Conservation (phyloP, 2,797 vertebrate species). For the Malacoraja senta region DNA sequence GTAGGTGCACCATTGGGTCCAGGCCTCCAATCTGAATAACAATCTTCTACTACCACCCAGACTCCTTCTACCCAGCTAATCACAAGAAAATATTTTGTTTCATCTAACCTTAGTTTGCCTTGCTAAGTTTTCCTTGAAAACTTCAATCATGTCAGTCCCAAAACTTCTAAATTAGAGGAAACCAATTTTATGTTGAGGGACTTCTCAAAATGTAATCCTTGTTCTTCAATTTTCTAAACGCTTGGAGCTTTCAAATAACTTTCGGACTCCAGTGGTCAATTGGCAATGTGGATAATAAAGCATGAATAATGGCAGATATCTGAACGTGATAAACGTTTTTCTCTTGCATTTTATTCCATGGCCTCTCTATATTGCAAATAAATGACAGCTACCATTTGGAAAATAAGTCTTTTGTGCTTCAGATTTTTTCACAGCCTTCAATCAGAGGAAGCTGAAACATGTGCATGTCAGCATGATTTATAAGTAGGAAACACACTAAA, state of each 20-base stretch:
- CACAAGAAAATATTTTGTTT: neutral
- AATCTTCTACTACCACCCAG: neutral
- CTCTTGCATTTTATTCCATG: neutral
- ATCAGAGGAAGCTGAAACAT: neutral
- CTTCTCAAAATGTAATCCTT: neutral
- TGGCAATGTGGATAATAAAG: neutral
- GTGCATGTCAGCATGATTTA: slow-evolving; percentile 19
- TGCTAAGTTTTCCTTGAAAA: too few species aligned
- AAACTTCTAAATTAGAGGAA: neutral
- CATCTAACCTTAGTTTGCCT: neutral
- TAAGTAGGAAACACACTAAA: slow-evolving; percentile 1
- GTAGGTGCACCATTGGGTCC: too few species aligned
- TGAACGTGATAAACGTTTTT: neutral
- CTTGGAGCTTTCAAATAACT: neutral
- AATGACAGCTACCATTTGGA: slow-evolving; percentile 10
- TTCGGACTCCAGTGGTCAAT: neutral
- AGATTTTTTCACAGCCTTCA: neutral
- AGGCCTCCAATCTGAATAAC: too few species aligned
- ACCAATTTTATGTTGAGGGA: neutral
- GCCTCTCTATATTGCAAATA: neutral
- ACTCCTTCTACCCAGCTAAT: too few species aligned
- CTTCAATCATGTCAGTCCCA: too few species aligned
- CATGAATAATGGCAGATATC: neutral
- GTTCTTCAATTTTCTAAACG: neutral
- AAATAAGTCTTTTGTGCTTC: neutral